Evolutionary conservation across 2,113 vertebrate species (phyloP), one percentile per base, ranked within the genome.

Genomic region (Mirounga angustirostris): DNA sequence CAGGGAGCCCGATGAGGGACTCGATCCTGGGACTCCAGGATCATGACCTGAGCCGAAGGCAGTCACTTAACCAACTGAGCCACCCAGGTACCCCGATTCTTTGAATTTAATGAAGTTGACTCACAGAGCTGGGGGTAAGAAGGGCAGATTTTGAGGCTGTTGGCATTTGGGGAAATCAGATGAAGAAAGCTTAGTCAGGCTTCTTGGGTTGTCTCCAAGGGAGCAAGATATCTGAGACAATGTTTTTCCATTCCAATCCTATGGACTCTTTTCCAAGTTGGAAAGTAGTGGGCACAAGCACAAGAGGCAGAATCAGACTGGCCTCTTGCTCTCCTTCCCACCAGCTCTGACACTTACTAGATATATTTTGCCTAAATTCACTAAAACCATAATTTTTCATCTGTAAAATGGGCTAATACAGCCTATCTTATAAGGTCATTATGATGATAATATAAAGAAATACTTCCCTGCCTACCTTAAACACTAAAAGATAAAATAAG

Each of bases 71-170:
- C 36, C 36, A 36, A 36, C 36, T 36, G 36, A 36, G 36, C 36
- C 36, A 36, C 36, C 36, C 36, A 36, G 36, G 36, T 36, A 36
- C 36, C 36, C 36, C 36, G 98, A 98, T 98, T 97, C 98, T 98
- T 98, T 98, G 98, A 96, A 97, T 99, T 99, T 99, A 99, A 99
- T 99, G 99, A 99, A 98, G 98, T 98, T 99, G 99, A 99, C 97
- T 99, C 99, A 99, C 97, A 94, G 94, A 91, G 81, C 98, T 98
- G 97, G 30, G 98, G 98, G 97, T 97, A 94, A 97, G 97, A 97
- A 97, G 91, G 98, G 98, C 97, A 97, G 98, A 98, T 98, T 99
- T 98, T 98, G 95, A 97, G 93, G 94, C 88, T 93, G 36, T 6
- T 43, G 13, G n/a, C 24, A 86, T 46, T 26, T 78, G 58, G 36